Evolutionary conservation across 2,888 invertebrate genomes (phyloP).

Genomic region (Habrosyne pyritoides): DNA sequence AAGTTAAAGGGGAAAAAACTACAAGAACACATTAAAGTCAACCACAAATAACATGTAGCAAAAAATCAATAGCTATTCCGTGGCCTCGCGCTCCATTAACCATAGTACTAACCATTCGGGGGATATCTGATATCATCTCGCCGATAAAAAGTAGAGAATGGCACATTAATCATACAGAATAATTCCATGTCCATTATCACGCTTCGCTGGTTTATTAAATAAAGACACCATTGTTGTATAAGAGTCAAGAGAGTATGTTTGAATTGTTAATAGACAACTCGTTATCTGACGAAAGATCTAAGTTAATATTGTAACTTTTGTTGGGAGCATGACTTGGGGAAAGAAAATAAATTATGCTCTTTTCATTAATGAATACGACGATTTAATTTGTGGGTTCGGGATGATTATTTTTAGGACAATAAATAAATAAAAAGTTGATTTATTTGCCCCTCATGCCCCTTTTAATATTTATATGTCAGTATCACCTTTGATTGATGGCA

Average conservation of each 20-base stretch:
- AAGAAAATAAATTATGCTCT: not conserved
- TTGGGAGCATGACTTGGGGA: not conserved
- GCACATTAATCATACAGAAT: constrained; percentile 48
- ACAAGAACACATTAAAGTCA: constrained; percentile 33
- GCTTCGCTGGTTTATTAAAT: constrained; percentile 29
- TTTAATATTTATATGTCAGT: too few species aligned
- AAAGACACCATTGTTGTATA: constrained; percentile 26
- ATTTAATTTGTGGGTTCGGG: too few species aligned
- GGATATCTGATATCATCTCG: constrained; percentile 49
- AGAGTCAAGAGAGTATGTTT: constrained; percentile 18
- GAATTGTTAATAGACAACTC: constrained; percentile 11
- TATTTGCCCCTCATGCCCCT: too few species aligned
- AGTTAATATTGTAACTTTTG: not conserved
- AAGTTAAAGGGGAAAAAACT: constrained; percentile 23
- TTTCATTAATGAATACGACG: not conserved
- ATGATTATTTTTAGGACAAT: too few species aligned
- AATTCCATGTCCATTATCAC: constrained; percentile 37
- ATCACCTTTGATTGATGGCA: too few species aligned
- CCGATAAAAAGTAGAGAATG: constrained; percentile 41
- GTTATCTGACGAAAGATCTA: constrained; percentile 5
- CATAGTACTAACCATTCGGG: constrained; percentile 31
- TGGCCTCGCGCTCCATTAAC: constrained; percentile 51
- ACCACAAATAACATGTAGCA: constrained; percentile 36
- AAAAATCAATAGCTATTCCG: constrained; percentile 53
- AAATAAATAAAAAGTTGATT: too few species aligned